Percentiles rank a stretch among this genome's conserved stretches.
These are phyloP conservation scores for Girardinichthys multiradiatus DNA, from an alignment of 2,113 vertebrate species.

Conservation along the genomic window DNA sequence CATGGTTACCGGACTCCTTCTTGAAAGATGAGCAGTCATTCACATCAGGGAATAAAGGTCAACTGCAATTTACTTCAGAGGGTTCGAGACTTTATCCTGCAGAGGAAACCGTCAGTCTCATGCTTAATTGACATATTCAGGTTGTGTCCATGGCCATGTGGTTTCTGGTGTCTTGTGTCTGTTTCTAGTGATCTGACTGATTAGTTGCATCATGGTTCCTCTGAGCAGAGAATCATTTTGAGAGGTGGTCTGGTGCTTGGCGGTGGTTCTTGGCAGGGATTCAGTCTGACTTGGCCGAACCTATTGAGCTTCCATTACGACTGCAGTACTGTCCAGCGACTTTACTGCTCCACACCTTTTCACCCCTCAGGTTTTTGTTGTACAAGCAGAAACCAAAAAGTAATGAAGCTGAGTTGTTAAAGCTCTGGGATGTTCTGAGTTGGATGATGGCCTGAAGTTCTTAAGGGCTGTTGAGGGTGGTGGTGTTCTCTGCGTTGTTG, in stretches of 20 bases:
- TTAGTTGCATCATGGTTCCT: slow-evolving; percentile 25
- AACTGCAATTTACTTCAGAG: slow-evolving; percentile 46
- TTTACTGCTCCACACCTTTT: slow-evolving; percentile 54
- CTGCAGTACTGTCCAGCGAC: slow-evolving; percentile 40
- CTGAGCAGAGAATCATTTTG: slow-evolving; percentile 45
- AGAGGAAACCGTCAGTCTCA: not conserved
- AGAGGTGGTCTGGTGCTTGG: slow-evolving; percentile 30
- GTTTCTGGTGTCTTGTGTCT: not conserved
- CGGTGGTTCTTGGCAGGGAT: slow-evolving; percentile 43
- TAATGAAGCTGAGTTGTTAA: slow-evolving; percentile 18
- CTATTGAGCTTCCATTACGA: slow-evolving; percentile 63
- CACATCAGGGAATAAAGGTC: slow-evolving; percentile 51
- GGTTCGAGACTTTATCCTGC: slow-evolving; percentile 5
- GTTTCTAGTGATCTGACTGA: not conserved
- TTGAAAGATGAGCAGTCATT: slow-evolving; percentile 59
- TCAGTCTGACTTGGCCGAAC: slow-evolving; percentile 48
- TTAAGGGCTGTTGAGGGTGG: not conserved
- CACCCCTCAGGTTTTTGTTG: slow-evolving; percentile 43
- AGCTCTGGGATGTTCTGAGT: not conserved
- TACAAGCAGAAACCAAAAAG: slow-evolving; percentile 33
- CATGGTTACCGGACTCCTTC: slow-evolving; percentile 51
- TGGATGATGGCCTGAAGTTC: not conserved
- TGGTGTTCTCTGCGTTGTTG: not conserved
- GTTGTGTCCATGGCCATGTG: not conserved
- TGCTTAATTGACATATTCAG: slow-evolving; percentile 1